These are phyloP conservation scores for Polydrusus cervinus DNA, from an alignment of 2,888 invertebrate species.

Conservation along the genomic window DNA sequence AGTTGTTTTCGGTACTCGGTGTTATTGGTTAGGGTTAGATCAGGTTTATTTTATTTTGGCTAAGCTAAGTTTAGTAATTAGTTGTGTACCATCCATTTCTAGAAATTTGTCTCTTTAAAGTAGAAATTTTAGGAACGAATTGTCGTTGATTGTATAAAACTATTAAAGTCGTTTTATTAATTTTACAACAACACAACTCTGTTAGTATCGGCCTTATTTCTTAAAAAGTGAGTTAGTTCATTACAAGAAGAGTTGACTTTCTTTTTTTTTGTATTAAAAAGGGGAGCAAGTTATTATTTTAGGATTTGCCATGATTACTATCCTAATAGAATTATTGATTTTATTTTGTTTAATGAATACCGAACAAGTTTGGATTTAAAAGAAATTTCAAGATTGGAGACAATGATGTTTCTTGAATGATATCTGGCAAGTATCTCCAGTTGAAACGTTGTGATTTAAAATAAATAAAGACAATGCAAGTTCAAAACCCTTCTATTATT, in stretches of 20 bases:
- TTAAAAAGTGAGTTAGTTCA: slow-evolving; percentile 43
- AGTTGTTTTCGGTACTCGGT: no score
- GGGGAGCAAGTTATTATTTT: background rate
- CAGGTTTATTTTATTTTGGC: slow-evolving; percentile 48
- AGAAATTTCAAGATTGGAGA: no score
- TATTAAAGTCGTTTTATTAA: background rate
- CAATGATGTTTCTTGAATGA: no score
- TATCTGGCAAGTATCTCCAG: no score
- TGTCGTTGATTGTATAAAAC: slow-evolving; percentile 3
- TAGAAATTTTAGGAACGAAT: no score
- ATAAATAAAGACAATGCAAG: no score
- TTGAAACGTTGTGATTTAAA: no score
- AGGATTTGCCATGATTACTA: background rate
- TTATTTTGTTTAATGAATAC: no score
- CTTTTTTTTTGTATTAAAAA: slow-evolving; percentile 2
- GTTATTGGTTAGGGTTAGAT: slow-evolving; percentile 29
- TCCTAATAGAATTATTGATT: background rate
- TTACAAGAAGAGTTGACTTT: slow-evolving; percentile 38
- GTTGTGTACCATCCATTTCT: background rate
- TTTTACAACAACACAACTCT: slow-evolving; percentile 15
- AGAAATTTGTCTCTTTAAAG: no score
- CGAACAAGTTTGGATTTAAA: no score
- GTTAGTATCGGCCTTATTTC: background rate
- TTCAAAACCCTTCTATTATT: no score
- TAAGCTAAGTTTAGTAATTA: slow-evolving; percentile 2